phyloP scores from a whole-genome alignment of 1,140 invertebrate genomes.

The Drosophila malerkotliana region DNA sequence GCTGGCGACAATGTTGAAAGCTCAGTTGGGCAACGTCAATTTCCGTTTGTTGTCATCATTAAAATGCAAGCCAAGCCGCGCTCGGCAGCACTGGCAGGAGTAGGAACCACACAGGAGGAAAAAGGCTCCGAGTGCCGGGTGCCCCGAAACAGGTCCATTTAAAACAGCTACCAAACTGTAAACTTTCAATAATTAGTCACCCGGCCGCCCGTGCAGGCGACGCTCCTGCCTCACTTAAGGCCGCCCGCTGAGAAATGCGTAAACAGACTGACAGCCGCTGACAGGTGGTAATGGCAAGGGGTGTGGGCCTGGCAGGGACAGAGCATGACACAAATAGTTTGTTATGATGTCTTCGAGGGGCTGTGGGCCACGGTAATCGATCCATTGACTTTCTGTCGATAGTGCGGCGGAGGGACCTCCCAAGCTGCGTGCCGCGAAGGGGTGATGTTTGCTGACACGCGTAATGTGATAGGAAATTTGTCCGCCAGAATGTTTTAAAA shows the following conservation, averaged over 20 bases:
- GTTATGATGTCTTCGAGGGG: conserved; percentile 27
- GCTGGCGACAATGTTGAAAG: conserved; percentile 61
- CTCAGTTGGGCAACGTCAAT: conserved; percentile 69
- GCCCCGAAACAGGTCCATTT: not conserved
- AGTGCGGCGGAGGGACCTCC: conserved; percentile 44
- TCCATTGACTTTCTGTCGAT: conserved; percentile 50
- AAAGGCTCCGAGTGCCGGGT: no score
- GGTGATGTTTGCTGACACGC: conserved; percentile 15
- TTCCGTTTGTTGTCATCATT: conserved; percentile 79
- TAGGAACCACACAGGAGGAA: conserved; percentile 1
- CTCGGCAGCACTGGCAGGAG: conserved; percentile 38
- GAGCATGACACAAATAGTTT: conserved; percentile 42
- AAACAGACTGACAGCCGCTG: conserved; percentile 65
- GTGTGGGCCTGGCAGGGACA: not conserved
- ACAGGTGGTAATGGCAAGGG: conserved; percentile 30
- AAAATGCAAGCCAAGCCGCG: conserved; percentile 62
- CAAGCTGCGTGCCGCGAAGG: conserved; percentile 13
- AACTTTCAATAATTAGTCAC: conserved; percentile 70
- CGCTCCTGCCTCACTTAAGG: conserved; percentile 71
- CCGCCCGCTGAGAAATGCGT: conserved; percentile 67
- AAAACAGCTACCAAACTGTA: conserved; percentile 2
- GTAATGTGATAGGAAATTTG: conserved; percentile 63
- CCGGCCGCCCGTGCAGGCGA: conserved; percentile 44
- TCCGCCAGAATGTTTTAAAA: conserved; percentile 33
- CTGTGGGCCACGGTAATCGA: conserved; percentile 56